These are phyloP conservation scores for Rhadina sibilatrix DNA, from an alignment of 2,113 vertebrate species.

Conservation along the genomic window DNA sequence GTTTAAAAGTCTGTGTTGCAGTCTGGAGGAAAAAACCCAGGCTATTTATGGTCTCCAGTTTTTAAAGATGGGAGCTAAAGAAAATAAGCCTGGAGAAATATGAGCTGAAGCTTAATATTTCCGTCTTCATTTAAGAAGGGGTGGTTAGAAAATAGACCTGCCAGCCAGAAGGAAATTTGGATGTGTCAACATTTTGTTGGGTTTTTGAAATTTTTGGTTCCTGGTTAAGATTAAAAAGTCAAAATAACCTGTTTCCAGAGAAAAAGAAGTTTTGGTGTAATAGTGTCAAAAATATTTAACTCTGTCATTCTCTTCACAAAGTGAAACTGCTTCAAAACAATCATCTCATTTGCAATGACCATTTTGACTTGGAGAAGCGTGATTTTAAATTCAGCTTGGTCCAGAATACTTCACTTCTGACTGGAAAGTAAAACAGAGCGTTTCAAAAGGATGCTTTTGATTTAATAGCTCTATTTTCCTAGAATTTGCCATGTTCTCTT, in stretches of 20 bases:
- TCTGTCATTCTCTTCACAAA: not conserved
- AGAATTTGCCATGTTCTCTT: not conserved
- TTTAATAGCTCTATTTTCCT: not conserved
- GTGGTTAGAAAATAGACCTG: not conserved
- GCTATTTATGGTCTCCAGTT: conserved; percentile 59
- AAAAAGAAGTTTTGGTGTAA: not conserved
- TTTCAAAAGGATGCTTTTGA: not conserved
- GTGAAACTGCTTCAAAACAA: not conserved
- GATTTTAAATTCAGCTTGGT: not conserved
- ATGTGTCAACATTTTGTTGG: not conserved
- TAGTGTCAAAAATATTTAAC: not conserved
- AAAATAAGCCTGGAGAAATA: conserved; percentile 41
- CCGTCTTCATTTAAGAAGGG: not conserved
- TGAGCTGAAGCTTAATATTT: conserved; percentile 27
- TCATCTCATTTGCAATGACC: not conserved
- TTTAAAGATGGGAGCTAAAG: conserved; percentile 50
- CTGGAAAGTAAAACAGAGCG: not conserved
- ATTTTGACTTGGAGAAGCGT: not conserved
- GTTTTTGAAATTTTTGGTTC: not conserved
- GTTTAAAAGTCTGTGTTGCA: conserved; percentile 49
- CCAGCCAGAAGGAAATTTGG: not conserved
- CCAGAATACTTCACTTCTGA: not conserved
- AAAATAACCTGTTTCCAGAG: conserved; percentile 10
- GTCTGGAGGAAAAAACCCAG: not conserved
- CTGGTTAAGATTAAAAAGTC: not conserved